Conservation (phyloP, 2,797 vertebrate species). For the Coregonus sp. region DNA sequence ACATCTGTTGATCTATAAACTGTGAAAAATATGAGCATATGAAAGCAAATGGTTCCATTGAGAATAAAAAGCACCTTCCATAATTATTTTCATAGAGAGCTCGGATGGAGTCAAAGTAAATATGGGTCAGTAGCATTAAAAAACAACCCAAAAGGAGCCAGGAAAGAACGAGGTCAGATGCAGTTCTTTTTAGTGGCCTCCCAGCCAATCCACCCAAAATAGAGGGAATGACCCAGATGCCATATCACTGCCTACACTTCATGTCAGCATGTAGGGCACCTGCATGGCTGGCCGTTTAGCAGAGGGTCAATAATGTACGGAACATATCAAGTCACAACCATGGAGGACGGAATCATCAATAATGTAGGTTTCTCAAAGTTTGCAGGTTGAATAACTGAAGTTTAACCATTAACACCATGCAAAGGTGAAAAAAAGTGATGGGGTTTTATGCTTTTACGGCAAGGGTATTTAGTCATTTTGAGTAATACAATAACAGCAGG, state of each 20-base stretch:
- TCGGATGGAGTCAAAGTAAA: not conserved
- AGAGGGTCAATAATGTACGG: constrained; percentile 16
- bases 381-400: too few relatives aligned
- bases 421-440: too few relatives aligned
- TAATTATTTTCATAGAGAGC: not conserved
- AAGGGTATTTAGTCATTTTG: constrained; percentile 45
- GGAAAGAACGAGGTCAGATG: not conserved
- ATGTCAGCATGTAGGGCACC: not conserved
- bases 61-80: not conserved
- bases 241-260: not conserved
- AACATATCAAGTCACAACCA: constrained; percentile 3
- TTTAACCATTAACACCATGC: too few relatives aligned
- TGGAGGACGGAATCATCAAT: not conserved
- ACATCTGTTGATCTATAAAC: too few relatives aligned
- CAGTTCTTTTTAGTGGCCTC: not conserved
- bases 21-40: too few relatives aligned
- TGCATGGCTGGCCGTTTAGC: constrained; percentile 5
- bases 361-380: not conserved
- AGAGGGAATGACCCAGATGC: not conserved
- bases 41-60: not conserved
- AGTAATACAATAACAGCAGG: not conserved
- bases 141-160: not conserved
- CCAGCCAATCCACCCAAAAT: not conserved
- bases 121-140: not conserved
- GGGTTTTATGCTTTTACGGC: not conserved